Percentiles rank a stretch among this genome's conserved stretches.
These are phyloP conservation scores for Cnemophilus loriae DNA, from an alignment of 2,113 vertebrate genomes.

Conservation along the genomic window DNA sequence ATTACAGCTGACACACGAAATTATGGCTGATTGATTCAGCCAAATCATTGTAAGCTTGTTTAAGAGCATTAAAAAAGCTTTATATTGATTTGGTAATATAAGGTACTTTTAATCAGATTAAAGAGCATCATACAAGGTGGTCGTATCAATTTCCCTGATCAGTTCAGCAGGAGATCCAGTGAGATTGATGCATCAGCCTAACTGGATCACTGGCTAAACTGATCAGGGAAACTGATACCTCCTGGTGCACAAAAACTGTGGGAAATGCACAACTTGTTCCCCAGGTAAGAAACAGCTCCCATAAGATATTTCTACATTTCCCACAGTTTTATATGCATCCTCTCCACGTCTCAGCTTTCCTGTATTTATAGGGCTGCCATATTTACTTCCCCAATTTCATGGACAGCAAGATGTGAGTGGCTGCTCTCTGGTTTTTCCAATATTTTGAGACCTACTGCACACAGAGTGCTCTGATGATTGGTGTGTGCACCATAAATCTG, in stretches of 20 bases:
- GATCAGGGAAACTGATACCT: background rate
- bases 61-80: conserved; percentile 49
- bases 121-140: background rate
- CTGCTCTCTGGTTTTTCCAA: background rate
- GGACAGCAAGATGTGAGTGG: background rate
- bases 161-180: background rate
- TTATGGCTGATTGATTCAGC: conserved; percentile 14
- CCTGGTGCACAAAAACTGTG: background rate
- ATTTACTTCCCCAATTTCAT: background rate
- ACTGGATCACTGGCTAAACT: background rate
- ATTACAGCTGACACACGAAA: background rate
- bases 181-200: background rate
- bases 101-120: conserved; percentile 36
- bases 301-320: background rate
- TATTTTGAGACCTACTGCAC: background rate
- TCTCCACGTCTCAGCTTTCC: background rate
- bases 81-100: conserved; percentile 44
- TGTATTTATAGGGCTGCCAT: background rate
- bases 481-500: background rate
- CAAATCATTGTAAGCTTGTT: conserved; percentile 38
- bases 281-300: background rate
- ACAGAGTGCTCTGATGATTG: background rate
- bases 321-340: background rate
- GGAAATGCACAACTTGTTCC: background rate
- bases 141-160: background rate